Conservation (phyloP, 2,797 vertebrate genomes). For the Synanceia verrucosa region DNA sequence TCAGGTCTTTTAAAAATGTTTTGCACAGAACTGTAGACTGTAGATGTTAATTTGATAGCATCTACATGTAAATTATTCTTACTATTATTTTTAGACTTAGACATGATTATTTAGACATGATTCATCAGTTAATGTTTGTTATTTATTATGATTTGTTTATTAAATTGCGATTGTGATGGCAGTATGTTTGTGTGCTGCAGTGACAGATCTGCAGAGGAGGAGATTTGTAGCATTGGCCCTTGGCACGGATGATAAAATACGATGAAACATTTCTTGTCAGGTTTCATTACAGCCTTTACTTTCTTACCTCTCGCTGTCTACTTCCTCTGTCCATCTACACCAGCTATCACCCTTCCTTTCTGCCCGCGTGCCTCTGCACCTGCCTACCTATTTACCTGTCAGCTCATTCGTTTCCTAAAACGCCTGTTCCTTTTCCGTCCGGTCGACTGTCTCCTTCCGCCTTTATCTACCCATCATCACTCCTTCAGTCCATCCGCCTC, state of each 20-base stretch:
- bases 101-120: not conserved
- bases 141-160: not conserved
- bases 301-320: not conserved
- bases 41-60: not conserved
- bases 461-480: slow-evolving; percentile 28
- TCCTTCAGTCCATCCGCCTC: slow-evolving; percentile 23
- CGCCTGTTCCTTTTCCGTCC: not conserved
- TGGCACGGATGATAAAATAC: not conserved
- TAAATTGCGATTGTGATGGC: not conserved
- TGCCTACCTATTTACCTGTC: slow-evolving; percentile 21
- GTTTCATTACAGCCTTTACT: slow-evolving; percentile 12
- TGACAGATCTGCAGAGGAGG: not conserved
- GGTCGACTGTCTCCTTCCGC: slow-evolving; percentile 13
- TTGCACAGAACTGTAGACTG: not conserved
- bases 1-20: too few species aligned
- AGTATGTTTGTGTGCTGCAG: not conserved
- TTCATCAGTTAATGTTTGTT: not conserved
- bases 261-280: slow-evolving; percentile 15
- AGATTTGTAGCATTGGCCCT: not conserved
- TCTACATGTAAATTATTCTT: not conserved
- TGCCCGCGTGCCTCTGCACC: not conserved
- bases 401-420: slow-evolving; percentile 24
- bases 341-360: not conserved
- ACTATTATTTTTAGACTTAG: too few species aligned
- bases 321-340: slow-evolving; percentile 1